Base-by-base conservation (phyloP, 2,113 vertebrate genomes). In the Pimephales promelas region DNA sequence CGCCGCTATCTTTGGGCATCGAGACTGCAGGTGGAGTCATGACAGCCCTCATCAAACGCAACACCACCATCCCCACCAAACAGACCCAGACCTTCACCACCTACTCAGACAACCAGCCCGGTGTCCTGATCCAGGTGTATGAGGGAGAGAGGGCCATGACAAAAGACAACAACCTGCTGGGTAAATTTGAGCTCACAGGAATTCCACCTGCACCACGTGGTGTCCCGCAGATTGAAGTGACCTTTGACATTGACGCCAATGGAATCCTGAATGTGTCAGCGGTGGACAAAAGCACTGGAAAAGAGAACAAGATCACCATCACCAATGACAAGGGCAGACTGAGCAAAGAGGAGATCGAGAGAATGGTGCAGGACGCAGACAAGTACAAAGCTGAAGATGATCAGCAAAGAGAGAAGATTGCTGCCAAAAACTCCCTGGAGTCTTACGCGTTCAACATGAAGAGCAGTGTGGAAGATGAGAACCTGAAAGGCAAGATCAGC, bases 101-200 rank as follows among this genome's bases (percentile, higher is more conserved):
- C 64, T 68, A 68, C 18, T n/a, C 34, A n/a, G 64, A 68, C 9
- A 40, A 68, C 31, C 74, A 77, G 74, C 54, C 74, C 7, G 59
- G 82, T 4, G 82, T 84, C 75, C 74, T 78, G 73, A 78, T 84
- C 62, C 74, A 84, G 36, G 74, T 84, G 49, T 84, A 14, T 26
- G 82, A 84, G 75, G 82, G 82, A 43, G 82, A 84, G 61, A 84
- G 82, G 26, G 82, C 82, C 82, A 84, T 84, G 82, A 84, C 82
- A 2, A 84, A 84, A 72, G 83, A 84, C 76, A 84, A 84, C 83
- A 84, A 84, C 83, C 64, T 84, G 83, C 83, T 84, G 75, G 83
- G 75, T 16, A 84, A 79, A 40, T 84, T 84, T 72, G 83, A 84
- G n/a, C 75, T 84, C 24, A 34, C 66, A 45, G 83, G 83, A 40